Conservation (phyloP, 2,888 invertebrate species). For the Drosophila merina region DNA sequence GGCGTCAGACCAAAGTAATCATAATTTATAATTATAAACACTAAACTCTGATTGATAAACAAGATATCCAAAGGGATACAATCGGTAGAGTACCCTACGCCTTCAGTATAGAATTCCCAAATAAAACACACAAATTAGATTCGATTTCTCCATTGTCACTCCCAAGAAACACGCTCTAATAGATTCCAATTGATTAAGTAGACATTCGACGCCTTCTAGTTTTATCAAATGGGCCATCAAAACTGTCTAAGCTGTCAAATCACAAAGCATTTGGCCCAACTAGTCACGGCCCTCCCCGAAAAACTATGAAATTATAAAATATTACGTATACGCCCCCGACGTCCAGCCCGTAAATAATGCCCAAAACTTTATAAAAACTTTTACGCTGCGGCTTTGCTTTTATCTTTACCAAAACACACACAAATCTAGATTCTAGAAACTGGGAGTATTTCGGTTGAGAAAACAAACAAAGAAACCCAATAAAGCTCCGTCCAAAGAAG, state of each 20-base stretch:
- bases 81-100: no score
- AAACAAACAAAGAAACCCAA: conserved; percentile 42
- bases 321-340: conserved; percentile 75
- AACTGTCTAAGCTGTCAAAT: conserved; percentile 25
- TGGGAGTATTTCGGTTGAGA: conserved; percentile 39
- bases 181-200: conserved; percentile 28
- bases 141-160: not conserved
- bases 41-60: not conserved
- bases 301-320: conserved; percentile 56
- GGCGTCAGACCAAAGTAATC: conserved; percentile 29
- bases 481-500: conserved; percentile 16
- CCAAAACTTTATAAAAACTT: conserved; percentile 59
- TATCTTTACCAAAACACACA: conserved; percentile 56
- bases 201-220: conserved; percentile 29
- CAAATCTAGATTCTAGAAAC: conserved; percentile 21
- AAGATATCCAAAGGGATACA: no score
- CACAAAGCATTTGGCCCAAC: conserved; percentile 45
- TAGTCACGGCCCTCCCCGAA: conserved; percentile 27
- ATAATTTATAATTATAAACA: conserved; percentile 41
- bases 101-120: not conserved
- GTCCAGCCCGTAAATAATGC: conserved; percentile 53
- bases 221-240: conserved; percentile 24
- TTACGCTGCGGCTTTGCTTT: conserved; percentile 60
- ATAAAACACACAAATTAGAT: not conserved
- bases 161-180: conserved; percentile 11